A percentile compares a stretch with the other conserved stretches of the same genome.
Conservation (phyloP, 2,113 vertebrate species). For the Reinhardtius hippoglossoides region DNA sequence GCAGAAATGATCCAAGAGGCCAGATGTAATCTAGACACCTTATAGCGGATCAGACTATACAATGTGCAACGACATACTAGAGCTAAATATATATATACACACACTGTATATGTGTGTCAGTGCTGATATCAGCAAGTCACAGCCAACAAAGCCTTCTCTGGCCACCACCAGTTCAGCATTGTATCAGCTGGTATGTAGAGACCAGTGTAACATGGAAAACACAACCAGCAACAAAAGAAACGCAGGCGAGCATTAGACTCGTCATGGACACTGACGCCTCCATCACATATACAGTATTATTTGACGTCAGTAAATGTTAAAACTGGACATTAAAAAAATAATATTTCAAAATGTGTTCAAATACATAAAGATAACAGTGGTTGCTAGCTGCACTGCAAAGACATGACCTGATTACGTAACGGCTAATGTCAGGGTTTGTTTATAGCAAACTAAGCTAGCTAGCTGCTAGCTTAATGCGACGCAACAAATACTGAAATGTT, state of each 20-base stretch:
- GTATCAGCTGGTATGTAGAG: slow-evolving; percentile 38
- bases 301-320: not conserved
- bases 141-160: slow-evolving; percentile 49
- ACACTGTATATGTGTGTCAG: slow-evolving; percentile 19
- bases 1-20: not conserved
- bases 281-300: not conserved
- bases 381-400: slow-evolving; percentile 30
- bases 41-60: not conserved
- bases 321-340: not conserved
- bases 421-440: slow-evolving; percentile 73
- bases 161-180: slow-evolving; percentile 47
- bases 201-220: slow-evolving; percentile 31
- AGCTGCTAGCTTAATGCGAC: slow-evolving; percentile 46
- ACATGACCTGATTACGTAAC: slow-evolving; percentile 72
- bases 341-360: not conserved
- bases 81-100: slow-evolving; percentile 16
- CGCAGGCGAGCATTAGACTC: slow-evolving; percentile 8
- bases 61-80: not conserved
- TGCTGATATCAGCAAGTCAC: slow-evolving; percentile 72
- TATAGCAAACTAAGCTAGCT: slow-evolving; percentile 69
- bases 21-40: not conserved
- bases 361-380: not conserved
- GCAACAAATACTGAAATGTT: slow-evolving; percentile 10
- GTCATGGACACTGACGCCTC: not conserved
- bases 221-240: slow-evolving; percentile 49